These are phyloP conservation scores for Cheilosia impressa DNA, from an alignment of 2,888 invertebrate species.

Conservation along the genomic window DNA sequence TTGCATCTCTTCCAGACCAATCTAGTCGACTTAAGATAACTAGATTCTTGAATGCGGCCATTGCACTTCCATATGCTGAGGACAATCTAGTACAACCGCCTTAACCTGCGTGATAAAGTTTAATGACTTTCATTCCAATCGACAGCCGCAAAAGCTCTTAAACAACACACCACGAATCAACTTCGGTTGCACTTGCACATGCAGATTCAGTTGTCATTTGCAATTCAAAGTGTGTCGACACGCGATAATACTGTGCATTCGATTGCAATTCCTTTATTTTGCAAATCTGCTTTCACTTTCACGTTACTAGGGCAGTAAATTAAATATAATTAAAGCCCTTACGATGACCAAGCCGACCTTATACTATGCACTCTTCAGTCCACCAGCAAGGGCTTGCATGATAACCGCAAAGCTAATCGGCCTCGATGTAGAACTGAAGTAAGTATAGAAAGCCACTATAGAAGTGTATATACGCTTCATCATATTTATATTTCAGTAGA, in stretches of 20 bases:
- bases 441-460: conserved; percentile 49
- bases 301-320: not conserved
- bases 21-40: no score
- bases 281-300: not conserved
- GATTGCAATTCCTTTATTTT: not conserved
- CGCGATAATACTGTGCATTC: not conserved
- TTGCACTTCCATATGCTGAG: no score
- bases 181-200: not conserved
- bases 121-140: not conserved
- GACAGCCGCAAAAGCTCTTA: conserved; percentile 7
- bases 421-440: conserved; percentile 83
- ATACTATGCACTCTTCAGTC: conserved; percentile 83
- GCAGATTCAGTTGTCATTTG: conserved; percentile 28
- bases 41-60: no score
- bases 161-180: not conserved
- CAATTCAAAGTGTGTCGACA: not conserved
- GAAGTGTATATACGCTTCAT: no score
- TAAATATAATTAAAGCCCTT: not conserved
- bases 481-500: not conserved
- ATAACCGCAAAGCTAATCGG: conserved; percentile 84
- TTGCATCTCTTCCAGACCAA: no score
- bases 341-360: conserved; percentile 80
- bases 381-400: conserved; percentile 84
- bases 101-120: no score
- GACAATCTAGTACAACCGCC: no score